Evolutionary conservation across 1,140 invertebrate genomes (phyloP).

Genomic region (Neomicropteryx cornuta): DNA sequence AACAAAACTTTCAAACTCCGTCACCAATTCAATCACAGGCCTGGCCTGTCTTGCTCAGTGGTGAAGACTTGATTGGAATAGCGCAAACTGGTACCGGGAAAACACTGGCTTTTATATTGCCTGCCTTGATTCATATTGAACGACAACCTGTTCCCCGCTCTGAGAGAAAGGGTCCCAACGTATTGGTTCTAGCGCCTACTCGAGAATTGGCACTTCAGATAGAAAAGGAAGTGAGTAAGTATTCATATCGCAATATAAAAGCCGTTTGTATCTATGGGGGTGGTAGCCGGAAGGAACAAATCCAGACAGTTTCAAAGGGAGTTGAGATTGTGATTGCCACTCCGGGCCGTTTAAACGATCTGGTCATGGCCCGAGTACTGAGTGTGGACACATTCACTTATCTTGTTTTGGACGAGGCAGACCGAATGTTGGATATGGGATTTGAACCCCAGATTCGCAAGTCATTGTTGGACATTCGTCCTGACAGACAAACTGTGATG

Average conservation of each 20-base stretch:
- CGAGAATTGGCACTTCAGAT: conserved; percentile 87
- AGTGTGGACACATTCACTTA: conserved; percentile 70
- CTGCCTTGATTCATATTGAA: conserved; percentile 83
- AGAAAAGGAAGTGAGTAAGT: conserved; percentile 79
- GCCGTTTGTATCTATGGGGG: conserved; percentile 85
- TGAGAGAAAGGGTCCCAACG: conserved; percentile 67
- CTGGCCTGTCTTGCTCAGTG: conserved; percentile 79
- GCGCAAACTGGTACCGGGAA: conserved; percentile 88
- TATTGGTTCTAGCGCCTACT: conserved; percentile 81
- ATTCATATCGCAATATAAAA: conserved; percentile 70
- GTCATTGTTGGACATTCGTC: conserved; percentile 62
- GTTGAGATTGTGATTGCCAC: conserved; percentile 86
- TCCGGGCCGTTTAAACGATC: conserved; percentile 78
- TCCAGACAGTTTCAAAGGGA: conserved; percentile 54
- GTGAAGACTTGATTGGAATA: conserved; percentile 84
- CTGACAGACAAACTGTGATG: conserved; percentile 78
- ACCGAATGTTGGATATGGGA: conserved; percentile 78
- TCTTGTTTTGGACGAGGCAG: conserved; percentile 87
- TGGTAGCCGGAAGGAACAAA: conserved; percentile 63
- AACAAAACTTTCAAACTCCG: conserved; percentile 71
- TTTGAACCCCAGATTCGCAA: conserved; percentile 83
- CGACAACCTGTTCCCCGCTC: conserved; percentile 56
- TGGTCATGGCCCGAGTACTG: conserved; percentile 51
- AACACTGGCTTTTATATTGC: conserved; percentile 83
- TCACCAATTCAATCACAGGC: conserved; percentile 87